phyloP scores from a whole-genome alignment of 1,140 invertebrate species.

The Euglossa dilemma region DNA sequence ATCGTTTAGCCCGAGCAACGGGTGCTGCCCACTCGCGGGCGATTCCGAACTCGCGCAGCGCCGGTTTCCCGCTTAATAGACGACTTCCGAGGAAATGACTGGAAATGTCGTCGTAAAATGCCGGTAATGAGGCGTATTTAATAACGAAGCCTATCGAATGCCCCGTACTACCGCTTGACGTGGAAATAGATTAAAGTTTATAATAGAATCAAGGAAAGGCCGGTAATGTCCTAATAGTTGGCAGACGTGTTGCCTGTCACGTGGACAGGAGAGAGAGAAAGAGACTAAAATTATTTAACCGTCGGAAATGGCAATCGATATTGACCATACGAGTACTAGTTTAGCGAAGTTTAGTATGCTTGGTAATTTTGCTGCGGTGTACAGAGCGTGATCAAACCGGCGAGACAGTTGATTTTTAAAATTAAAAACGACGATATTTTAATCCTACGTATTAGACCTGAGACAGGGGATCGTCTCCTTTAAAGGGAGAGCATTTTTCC shows the following conservation, averaged over 20 bases:
- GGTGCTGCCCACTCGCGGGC: not conserved
- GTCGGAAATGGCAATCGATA: slow-evolving; percentile 10
- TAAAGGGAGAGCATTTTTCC: too few relatives aligned
- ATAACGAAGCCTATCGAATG: not conserved
- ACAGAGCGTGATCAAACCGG: too few relatives aligned
- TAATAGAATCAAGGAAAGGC: slow-evolving; percentile 33
- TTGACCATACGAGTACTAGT: too few relatives aligned
- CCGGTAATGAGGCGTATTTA: not conserved
- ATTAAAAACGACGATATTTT: too few relatives aligned
- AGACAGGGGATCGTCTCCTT: too few relatives aligned
- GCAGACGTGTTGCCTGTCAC: not conserved
- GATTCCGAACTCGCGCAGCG: too few relatives aligned
- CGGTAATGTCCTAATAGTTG: slow-evolving; percentile 8
- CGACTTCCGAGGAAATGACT: not conserved
- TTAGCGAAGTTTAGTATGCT: not conserved
- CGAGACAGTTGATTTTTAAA: too few relatives aligned
- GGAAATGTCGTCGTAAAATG: not conserved
- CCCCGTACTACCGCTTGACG: too few relatives aligned
- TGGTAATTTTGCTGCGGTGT: too few relatives aligned
- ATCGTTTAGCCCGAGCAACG: not conserved
- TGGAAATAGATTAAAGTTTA: slow-evolving; percentile 29
- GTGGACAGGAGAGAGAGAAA: not conserved
- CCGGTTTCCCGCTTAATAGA: not conserved
- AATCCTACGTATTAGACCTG: too few relatives aligned
- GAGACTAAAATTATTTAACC: slow-evolving; percentile 32